These are phyloP conservation scores for Sapayoa aenigma DNA, from an alignment of 2,113 vertebrate genomes.

Conservation along the genomic window DNA sequence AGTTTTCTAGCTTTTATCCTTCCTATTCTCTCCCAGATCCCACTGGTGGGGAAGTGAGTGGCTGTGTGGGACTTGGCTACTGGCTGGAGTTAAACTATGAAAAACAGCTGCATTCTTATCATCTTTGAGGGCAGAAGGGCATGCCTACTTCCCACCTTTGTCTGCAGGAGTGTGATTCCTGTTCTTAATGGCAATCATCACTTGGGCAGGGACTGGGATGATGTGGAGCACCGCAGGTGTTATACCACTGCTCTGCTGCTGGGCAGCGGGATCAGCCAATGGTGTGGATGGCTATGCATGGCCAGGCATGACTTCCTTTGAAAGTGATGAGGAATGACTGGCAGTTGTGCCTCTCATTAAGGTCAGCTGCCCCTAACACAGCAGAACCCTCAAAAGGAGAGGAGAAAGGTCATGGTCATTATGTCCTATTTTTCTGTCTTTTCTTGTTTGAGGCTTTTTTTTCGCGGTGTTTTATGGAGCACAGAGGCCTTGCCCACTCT, in stretches of 20 bases:
- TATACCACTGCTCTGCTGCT: background rate
- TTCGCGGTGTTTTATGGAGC: background rate
- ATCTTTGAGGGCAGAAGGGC: background rate
- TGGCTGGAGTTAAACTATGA: background rate
- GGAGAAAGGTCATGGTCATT: background rate
- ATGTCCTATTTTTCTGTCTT: background rate
- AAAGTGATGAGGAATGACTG: background rate
- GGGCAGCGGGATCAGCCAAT: background rate
- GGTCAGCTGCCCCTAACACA: background rate
- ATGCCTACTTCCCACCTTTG: background rate
- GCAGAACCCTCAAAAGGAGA: background rate
- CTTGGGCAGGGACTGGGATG: background rate
- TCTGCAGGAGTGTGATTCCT: background rate
- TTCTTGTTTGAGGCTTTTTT: background rate
- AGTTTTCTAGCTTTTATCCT: background rate
- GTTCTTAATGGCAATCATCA: background rate
- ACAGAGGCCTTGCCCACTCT: background rate
- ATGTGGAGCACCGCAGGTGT: background rate
- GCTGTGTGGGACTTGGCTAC: background rate
- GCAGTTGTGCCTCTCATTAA: background rate
- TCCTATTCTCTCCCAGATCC: background rate
- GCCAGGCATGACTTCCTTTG: background rate
- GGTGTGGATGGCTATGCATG: background rate
- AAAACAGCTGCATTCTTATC: background rate
- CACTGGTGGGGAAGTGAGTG: background rate